Percentiles rank a stretch among this genome's conserved stretches.
phyloP scores from a whole-genome alignment of 2,113 vertebrate species.

The Nothobranchius kuhntae region DNA sequence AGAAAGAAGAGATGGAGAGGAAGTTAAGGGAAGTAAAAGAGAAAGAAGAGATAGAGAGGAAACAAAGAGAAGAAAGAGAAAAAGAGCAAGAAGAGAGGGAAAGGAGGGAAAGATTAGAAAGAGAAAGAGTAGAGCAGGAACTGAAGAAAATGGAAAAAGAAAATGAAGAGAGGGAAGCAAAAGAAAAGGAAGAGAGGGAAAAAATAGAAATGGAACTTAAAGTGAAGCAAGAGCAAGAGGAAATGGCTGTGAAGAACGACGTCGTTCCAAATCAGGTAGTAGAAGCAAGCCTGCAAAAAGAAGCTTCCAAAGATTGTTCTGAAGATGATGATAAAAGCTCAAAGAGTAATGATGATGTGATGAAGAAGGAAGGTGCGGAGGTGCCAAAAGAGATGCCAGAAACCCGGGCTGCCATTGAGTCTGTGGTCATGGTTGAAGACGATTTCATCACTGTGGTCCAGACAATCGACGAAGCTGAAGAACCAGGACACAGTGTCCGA shows the following conservation, averaged over 20 bases:
- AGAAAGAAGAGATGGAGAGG: constrained; percentile 6
- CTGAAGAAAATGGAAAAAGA: constrained; percentile 11
- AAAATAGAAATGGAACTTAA: constrained; percentile 18
- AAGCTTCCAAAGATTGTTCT: neutral
- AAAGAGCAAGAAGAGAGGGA: constrained; percentile 11
- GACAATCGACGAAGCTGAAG: constrained; percentile 92
- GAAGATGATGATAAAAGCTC: constrained; percentile 7
- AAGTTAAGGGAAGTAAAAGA: neutral
- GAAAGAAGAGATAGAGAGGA: constrained; percentile 20
- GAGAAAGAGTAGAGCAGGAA: constrained; percentile 12
- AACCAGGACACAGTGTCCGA: constrained; percentile 89
- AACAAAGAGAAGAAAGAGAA: constrained; percentile 15
- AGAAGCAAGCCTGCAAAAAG: constrained; percentile 7
- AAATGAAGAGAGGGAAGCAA: constrained; percentile 24
- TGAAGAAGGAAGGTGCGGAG: constrained; percentile 55
- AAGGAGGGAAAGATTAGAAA: constrained; percentile 20
- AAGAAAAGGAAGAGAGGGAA: constrained; percentile 19
- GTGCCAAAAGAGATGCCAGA: constrained; percentile 68
- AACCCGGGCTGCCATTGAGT: constrained; percentile 89
- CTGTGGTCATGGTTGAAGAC: constrained; percentile 95
- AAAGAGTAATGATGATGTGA: constrained; percentile 25
- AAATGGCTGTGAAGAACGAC: constrained; percentile 19
- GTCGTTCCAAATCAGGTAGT: constrained; percentile 10
- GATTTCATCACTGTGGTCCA: constrained; percentile 98
- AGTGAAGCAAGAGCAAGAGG: constrained; percentile 18